A percentile compares a stretch with the other conserved stretches of the same genome.
These are phyloP conservation scores for Cryptocheilus praepositus DNA, from an alignment of 2,888 invertebrate genomes.

Conservation along the genomic window DNA sequence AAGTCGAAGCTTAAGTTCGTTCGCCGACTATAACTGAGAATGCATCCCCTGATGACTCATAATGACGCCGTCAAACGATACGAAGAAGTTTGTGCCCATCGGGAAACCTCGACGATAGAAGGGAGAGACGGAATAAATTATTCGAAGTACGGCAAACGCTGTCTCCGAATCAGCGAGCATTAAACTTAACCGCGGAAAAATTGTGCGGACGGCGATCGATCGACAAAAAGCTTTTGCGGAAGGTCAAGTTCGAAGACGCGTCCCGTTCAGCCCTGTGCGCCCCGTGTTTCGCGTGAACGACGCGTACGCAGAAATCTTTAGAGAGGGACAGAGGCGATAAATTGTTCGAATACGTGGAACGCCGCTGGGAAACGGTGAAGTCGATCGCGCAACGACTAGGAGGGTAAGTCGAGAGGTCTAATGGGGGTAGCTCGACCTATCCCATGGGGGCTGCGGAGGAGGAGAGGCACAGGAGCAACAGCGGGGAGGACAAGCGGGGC, in stretches of 20 bases:
- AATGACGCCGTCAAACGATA: slow-evolving; percentile 13
- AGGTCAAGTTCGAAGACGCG: too few species aligned
- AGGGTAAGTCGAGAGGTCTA: slow-evolving; percentile 30
- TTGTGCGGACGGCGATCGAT: too few species aligned
- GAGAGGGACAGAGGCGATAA: slow-evolving; percentile 11
- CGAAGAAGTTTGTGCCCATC: too few species aligned
- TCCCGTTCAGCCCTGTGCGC: too few species aligned
- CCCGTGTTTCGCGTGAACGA: too few species aligned
- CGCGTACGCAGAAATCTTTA: too few species aligned
- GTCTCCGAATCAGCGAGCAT: too few species aligned
- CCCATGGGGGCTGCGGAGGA: slow-evolving; percentile 47
- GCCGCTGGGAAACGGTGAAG: background rate
- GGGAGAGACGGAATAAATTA: too few species aligned
- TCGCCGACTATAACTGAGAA: slow-evolving; percentile 37
- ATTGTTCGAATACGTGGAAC: background rate
- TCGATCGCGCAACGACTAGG: background rate
- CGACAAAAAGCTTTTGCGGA: too few species aligned
- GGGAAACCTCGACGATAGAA: too few species aligned
- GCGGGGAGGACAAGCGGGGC: slow-evolving; percentile 33
- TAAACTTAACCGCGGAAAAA: too few species aligned
- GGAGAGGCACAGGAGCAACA: background rate
- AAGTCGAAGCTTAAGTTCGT: slow-evolving; percentile 41
- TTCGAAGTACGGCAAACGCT: too few species aligned
- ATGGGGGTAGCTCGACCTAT: slow-evolving; percentile 63
- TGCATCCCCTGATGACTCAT: slow-evolving; percentile 46